Base-by-base conservation (phyloP, 2,888 invertebrate genomes). In the Tenthredo scrophulariae region DNA sequence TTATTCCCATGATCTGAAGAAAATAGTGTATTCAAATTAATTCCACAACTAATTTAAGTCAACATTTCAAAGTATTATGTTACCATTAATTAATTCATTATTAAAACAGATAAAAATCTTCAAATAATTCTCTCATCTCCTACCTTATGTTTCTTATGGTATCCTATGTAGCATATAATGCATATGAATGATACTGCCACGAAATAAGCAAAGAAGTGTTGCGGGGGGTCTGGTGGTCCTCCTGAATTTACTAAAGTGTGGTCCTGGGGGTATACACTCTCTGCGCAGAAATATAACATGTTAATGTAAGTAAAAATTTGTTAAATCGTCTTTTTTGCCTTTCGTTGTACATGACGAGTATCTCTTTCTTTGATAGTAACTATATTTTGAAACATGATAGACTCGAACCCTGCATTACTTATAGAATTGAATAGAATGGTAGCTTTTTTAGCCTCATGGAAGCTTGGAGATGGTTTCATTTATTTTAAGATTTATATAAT, bases 151-250 rank as follows among this genome's bases (percentile, higher is more conserved):
- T 96, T 96, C 90, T 96, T 96, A 87, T 95, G 95, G 91, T 95
- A 95, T 75, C 95, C 94, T 18, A 96, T 93, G 90, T 96, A 97
- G 72, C 95, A 94, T 74, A 95, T 91, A 67, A 96, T 94, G 88
- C 95, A 95, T 18, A 96, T 90, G 29, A 96, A 94, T 88, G 95
- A 95, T 87, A 95, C 93, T 15, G 96, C 94, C 88, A 96, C 94
- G 91, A 97, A 96, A 91, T 96, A 97, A 1, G 95, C 94, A 92
- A 97, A 96, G 92, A 96, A 96, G 89, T 96, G 95, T 50, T 77
- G 77, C 54, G 50, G 50, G 26, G 46, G 50, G 15, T 77, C 77
- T 26, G 54, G n/a, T 9, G 29, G 29, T 33, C 10, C 54, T 54
- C 10, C 54, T 54, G 54, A 18, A 40, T 80, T 5, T 13, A 37